Evolutionary conservation across 2,113 vertebrate species (phyloP).

Genomic region (Cyprinodon variegatus): DNA sequence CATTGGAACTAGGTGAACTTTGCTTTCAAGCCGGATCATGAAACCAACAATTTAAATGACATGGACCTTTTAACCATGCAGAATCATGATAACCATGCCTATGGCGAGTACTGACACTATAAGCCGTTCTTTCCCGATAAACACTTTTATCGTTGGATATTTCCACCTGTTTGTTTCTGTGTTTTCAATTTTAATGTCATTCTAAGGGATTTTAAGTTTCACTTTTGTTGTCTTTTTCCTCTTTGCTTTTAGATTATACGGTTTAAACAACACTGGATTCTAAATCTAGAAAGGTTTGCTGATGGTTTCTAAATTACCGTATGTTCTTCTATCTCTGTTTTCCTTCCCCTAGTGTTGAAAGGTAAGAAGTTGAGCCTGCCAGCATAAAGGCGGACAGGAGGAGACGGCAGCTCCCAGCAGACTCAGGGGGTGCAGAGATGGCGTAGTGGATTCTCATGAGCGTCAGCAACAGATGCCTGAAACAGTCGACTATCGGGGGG

Average conservation of each 20-base stretch:
- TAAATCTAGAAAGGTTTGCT: neutral
- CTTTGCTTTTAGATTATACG: neutral
- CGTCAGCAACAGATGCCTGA: constrained; percentile 86
- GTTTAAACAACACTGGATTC: neutral
- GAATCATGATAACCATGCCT: no score
- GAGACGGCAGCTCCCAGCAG: constrained; percentile 83
- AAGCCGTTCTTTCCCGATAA: no score
- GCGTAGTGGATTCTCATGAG: constrained; percentile 74
- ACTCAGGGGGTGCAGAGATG: constrained; percentile 84
- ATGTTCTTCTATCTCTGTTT: constrained; percentile 5
- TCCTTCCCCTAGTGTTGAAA: constrained; percentile 87
- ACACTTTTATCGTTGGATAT: no score
- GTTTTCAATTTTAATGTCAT: neutral
- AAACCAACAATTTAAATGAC: no score
- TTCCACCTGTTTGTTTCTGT: no score
- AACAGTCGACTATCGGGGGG: constrained; percentile 78
- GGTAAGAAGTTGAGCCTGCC: constrained; percentile 99
- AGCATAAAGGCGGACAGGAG: constrained; percentile 87
- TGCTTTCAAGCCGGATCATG: no score
- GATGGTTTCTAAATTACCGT: neutral
- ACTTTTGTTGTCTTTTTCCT: neutral
- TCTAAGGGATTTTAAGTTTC: neutral
- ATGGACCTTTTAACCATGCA: no score
- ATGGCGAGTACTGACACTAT: no score
- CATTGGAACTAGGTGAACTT: no score